Base-by-base conservation (phyloP, 2,113 vertebrate genomes). In the Hepsetus odoe region DNA sequence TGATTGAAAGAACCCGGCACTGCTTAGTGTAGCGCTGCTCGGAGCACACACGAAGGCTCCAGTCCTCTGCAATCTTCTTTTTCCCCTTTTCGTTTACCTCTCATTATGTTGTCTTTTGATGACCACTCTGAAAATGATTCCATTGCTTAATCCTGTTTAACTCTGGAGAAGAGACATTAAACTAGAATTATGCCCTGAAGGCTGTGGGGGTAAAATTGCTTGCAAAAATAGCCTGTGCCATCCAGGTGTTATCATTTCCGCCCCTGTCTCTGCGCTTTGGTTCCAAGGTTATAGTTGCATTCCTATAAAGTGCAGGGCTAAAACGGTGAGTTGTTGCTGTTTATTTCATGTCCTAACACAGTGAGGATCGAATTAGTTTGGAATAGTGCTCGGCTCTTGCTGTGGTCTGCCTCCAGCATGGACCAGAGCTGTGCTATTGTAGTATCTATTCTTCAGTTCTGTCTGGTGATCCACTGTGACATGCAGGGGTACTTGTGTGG, bases 381-480 rank as follows among this genome's bases (percentile, higher is more conserved):
- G n/a, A n/a, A n/a, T n/a, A n/a, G 10, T 13, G 28, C 32, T 6
- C 1, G 3, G 32, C 44, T 28, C 46, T 35, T 0, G 22, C 55
- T 53, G 72, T 16, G 18, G 55, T 49, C 33, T 10, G 51, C 55
- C 74, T 59, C 38, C 40, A 58, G 71, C 33, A 14, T 72, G 18
- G 33, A 42, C 53, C 38, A 49, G 70, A 30, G 46, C 42, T 46
- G 10, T 72, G 44, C 58, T 40, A 32, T 75, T 7, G 44, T 70
- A 64, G 32, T 26, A 56, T 20, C 56, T 72, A 68, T 76, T 72
- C 46, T 32, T 74, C 55, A 73, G 53, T 40, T n/a, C n/a, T n/a
- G n/a, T n/a, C n/a, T n/a, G n/a, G 74, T 76, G 74, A 82, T 77
- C 24, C 53, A 44, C 40, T 32, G 73, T 80, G 81, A 81, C 76